Evolutionary conservation across 2,797 vertebrate species (phyloP).

Genomic region (Betta splendens): DNA sequence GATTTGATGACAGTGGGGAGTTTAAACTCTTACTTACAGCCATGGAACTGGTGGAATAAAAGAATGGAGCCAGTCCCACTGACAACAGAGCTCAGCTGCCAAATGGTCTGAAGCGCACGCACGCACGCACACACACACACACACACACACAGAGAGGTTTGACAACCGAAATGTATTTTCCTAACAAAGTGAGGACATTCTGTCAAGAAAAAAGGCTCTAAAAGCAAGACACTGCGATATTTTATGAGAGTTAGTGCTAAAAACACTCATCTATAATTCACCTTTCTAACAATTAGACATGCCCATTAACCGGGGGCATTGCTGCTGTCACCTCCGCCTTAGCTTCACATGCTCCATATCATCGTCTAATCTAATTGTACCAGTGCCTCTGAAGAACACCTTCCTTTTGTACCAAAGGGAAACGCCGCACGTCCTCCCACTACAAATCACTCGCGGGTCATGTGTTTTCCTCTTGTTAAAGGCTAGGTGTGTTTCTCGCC

Average conservation of each 20-base stretch:
- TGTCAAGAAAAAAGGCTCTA: too few species aligned
- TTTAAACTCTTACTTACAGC: conserved; percentile 57
- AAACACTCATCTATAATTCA: background rate
- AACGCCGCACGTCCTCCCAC: conserved; percentile 38
- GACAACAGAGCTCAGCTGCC: conserved; percentile 58
- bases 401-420: conserved; percentile 60
- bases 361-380: conserved; percentile 28
- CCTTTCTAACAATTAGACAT: conserved; percentile 7
- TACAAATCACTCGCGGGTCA: conserved; percentile 66
- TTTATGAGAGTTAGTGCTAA: too few species aligned
- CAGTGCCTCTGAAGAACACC: conserved; percentile 26
- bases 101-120: conserved; percentile 51
- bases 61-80: conserved; percentile 38
- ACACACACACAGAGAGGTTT: conserved; percentile 52
- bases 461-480: conserved; percentile 74
- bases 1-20: conserved; percentile 68
- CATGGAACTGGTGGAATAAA: conserved; percentile 50
- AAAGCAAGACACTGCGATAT: too few species aligned
- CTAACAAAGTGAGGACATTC: too few species aligned
- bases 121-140: too few species aligned
- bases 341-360: conserved; percentile 12
- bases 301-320: background rate
- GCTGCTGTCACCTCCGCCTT: background rate
- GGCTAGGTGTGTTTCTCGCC: conserved; percentile 63
- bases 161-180: too few species aligned